Evolutionary conservation across 2,888 invertebrate genomes (phyloP), one percentile per base, ranked within the genome.

Genomic region (Nudaria mundana): DNA sequence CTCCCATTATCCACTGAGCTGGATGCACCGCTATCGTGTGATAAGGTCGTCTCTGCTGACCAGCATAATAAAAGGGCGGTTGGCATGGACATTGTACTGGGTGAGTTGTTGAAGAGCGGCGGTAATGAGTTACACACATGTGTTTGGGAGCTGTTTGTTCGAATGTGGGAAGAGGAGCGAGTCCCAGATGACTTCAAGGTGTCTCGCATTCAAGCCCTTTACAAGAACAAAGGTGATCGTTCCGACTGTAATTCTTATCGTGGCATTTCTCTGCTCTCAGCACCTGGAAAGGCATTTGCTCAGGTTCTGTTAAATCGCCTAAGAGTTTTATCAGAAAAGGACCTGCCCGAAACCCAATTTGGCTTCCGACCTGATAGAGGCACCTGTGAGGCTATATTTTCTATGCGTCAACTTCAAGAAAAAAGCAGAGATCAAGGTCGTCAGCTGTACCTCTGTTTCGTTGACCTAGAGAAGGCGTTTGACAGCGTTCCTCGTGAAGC

Each of bases 401-500:
- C 23, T n/a, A 3, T 23, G n/a, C n/a, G 8, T 23, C 23, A 23
- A 23, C n/a, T 23, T 3, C 23, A 23, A 10, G 23, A 23, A 23
- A 23, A 23, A 23, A 23, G 23, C 8, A 23, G 23, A 23, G 23
- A 23, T n/a, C 23, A 23, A n/a, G 23, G 23, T n/a, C 23, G 23
- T 23, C 8, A 23, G 8, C 3, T 23, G 23, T 40, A 37, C 10
- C 37, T 40, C 1, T 47, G 40, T 11, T 39, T 41, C 30, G 37
- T 37, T 16, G 41, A 46, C 30, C 28, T 46, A 3, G 26, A 26
- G 11, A 26, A 26, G 11, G 13, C 26, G 5, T 26, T 26, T 13
- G 13, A 26, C 7, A 26, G 13, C 12, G 26, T 12, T 13, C 44
- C 45, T 18, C 37, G 44, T 1, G 44, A 48, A 31, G 48, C 47